Conservation (phyloP, 2,888 invertebrate genomes). For the Lucinisca nassula region DNA sequence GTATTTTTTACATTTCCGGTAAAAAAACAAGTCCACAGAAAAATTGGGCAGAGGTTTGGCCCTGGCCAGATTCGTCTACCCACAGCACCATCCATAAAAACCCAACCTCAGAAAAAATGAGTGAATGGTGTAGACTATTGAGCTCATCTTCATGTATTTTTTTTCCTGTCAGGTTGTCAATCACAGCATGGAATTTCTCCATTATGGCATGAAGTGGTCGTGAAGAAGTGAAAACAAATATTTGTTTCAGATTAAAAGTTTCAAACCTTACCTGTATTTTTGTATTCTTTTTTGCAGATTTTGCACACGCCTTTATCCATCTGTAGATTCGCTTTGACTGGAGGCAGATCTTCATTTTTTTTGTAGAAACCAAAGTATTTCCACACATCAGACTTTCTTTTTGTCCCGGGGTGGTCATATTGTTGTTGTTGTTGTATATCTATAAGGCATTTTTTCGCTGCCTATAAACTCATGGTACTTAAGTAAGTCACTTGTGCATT, state of each 20-base stretch:
- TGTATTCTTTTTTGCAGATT: background rate
- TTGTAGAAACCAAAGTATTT: background rate
- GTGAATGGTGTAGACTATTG: background rate
- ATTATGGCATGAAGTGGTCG: background rate
- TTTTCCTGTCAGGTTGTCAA: background rate
- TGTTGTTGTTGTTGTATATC: too few species aligned
- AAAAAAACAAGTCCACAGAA: background rate
- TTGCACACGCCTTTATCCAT: background rate
- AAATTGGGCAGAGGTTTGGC: background rate
- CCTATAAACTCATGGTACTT: too few species aligned
- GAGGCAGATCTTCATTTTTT: background rate
- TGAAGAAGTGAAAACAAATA: background rate
- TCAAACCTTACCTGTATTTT: background rate
- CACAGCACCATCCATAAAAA: too few species aligned
- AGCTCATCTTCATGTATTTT: background rate
- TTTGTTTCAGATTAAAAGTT: background rate
- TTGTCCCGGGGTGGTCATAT: background rate
- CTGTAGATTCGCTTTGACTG: background rate
- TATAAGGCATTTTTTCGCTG: too few species aligned
- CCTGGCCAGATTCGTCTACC: too few species aligned
- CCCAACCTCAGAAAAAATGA: background rate
- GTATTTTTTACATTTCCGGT: background rate
- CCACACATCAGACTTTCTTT: background rate
- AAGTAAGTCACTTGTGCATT: too few species aligned
- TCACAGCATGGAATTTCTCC: background rate